Evolutionary conservation across 2,888 invertebrate genomes (phyloP), one percentile per base, ranked within the genome.

Genomic region (Punctoribates punctum): DNA sequence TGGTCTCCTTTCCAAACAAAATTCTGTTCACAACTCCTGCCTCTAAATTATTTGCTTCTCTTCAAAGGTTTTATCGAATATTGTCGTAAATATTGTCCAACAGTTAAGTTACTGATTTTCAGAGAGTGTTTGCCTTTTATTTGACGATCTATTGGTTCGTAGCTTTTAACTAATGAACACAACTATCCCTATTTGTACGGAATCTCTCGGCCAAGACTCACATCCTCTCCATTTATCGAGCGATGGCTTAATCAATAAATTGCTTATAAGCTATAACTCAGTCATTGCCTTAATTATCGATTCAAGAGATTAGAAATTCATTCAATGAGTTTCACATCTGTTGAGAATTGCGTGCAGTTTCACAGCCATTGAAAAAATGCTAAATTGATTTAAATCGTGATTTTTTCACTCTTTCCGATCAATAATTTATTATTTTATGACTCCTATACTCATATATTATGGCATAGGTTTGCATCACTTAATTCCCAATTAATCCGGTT

Each of bases 341-440:
- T 51, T 51, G 51, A 20, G 51, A 51, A 20, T 51, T 51, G n/a
- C n/a, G n/a, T 51, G n/a, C 51, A 20, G 20, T 51, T 51, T 51
- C 20, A n/a, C 51, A 20, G n/a, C 9, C n/a, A 51, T 51, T 51
- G 51, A 51, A 51, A 51, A 20, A 20, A 20, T 51, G 51, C 9
- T 51, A n/a, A 51, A 51, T 51, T 51, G 51, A 51, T 51, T 51
- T 51, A 51, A 51, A 51, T 20, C 51, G 51, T 51, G 51, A 51
- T 51, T 51, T 51, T 51, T 51, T 51, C 51, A 20, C 20, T 51
- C n/a, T 20, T 51, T n/a, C 51, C n/a, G 5, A 51, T 51, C 51
- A n/a, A 20, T 51, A 51, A n/a, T 51, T n/a, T 51, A 20, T 51
- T 51, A 4, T 51, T 51, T n/a, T 42, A 42, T 42, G 42, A 9